Conservation (phyloP, 1,140 invertebrate species). For the Pogonomyrmex californicus region DNA sequence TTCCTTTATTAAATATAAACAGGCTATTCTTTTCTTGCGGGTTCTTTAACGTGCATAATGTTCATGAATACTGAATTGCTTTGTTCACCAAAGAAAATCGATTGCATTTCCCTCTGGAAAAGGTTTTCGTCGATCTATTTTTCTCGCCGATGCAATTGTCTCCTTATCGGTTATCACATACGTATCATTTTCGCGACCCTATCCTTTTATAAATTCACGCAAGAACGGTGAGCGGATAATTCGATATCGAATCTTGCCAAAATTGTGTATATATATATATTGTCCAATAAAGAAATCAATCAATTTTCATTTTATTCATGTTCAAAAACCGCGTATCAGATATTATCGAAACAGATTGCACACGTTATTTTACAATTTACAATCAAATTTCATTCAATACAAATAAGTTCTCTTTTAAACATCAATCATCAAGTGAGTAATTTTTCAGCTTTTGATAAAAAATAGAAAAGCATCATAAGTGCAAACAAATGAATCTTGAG, state of each 20-base stretch:
- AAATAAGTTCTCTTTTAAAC: neutral
- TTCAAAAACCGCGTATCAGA: neutral
- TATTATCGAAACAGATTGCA: constrained; percentile 4
- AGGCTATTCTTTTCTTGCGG: neutral
- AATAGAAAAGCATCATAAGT: neutral
- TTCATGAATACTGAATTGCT: neutral
- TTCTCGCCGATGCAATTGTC: constrained; percentile 29
- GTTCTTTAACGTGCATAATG: constrained; percentile 17
- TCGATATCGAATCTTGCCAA: neutral
- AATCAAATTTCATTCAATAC: neutral
- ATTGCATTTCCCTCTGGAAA: constrained; percentile 23
- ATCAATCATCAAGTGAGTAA: neutral
- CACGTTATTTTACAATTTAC: neutral
- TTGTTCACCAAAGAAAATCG: constrained; percentile 14
- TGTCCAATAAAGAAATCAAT: neutral
- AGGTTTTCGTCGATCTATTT: constrained; percentile 21
- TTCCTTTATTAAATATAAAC: neutral
- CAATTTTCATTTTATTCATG: neutral
- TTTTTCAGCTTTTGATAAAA: neutral
- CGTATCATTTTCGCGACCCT: constrained; percentile 1
- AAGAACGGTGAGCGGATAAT: neutral
- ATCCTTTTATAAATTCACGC: constrained; percentile 4
- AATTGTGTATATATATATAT: neutral
- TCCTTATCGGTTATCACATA: neutral
- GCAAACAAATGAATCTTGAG: neutral